phyloP scores from a whole-genome alignment of 2,888 invertebrate species.

The Orthosia cruda region DNA sequence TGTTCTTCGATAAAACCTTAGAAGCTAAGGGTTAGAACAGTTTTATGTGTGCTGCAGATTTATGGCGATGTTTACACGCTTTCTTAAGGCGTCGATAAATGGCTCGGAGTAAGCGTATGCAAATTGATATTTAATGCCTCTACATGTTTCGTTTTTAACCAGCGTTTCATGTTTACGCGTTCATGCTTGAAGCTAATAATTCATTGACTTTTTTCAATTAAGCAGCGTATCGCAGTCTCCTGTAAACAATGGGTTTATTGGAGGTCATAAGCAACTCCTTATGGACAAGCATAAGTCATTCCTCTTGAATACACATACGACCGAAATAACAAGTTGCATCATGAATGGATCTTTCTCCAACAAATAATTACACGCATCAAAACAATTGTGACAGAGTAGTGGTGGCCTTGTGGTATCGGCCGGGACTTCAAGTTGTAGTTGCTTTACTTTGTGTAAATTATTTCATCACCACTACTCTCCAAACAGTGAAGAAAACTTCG shows the following conservation, averaged over 20 bases:
- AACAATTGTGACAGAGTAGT: background rate
- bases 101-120: constrained; percentile 52
- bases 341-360: background rate
- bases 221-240: background rate
- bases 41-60: constrained; percentile 71
- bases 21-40: constrained; percentile 72
- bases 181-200: constrained; percentile 3
- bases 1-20: constrained; percentile 73
- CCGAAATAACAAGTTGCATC: background rate
- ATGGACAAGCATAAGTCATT: background rate
- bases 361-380: background rate
- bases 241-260: background rate
- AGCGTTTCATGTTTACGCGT: constrained; percentile 21
- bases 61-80: constrained; percentile 61
- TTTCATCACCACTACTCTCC: too few relatives aligned
- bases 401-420: too few relatives aligned
- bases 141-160: constrained; percentile 37
- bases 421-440: too few relatives aligned
- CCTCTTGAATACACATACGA: background rate
- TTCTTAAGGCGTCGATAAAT: constrained; percentile 49
- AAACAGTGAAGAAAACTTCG: too few relatives aligned
- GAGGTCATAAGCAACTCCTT: too few relatives aligned
- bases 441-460: too few relatives aligned
- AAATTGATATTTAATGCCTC: constrained; percentile 55
- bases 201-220: constrained; percentile 11